These are phyloP conservation scores for Calyptomena viridis DNA, from an alignment of 2,113 vertebrate genomes.

Conservation along the genomic window DNA sequence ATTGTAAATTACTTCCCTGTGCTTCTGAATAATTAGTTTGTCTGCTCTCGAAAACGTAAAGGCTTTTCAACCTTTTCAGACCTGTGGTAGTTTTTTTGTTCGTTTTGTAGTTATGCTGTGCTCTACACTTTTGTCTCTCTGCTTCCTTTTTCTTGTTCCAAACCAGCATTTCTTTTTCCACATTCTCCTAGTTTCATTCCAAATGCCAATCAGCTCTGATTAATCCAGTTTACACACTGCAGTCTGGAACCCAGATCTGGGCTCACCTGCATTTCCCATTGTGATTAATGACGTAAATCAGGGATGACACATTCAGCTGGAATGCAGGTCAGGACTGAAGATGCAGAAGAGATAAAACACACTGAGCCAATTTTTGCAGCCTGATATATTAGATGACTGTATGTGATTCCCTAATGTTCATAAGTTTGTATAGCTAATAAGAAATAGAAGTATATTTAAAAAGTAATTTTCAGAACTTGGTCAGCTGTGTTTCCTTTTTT, in stretches of 20 bases:
- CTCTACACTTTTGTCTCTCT: not conserved
- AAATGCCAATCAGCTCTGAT: slow-evolving; percentile 44
- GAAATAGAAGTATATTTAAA: not conserved
- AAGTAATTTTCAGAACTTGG: not conserved
- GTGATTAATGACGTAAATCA: slow-evolving; percentile 53
- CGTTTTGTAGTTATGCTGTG: not conserved
- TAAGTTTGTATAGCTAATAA: not conserved
- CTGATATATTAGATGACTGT: not conserved
- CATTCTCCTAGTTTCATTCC: slow-evolving; percentile 44
- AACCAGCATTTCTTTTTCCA: slow-evolving; percentile 34
- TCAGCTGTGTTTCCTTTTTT: not conserved
- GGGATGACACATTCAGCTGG: slow-evolving; percentile 32
- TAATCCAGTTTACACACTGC: slow-evolving; percentile 33
- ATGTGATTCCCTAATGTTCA: not conserved
- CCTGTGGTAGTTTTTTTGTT: not conserved
- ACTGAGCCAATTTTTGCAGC: not conserved
- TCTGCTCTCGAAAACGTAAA: not conserved
- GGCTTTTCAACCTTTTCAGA: not conserved
- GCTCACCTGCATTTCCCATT: slow-evolving; percentile 41
- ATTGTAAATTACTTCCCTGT: not conserved
- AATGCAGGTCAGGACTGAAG: slow-evolving; percentile 3
- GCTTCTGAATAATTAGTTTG: slow-evolving; percentile 32
- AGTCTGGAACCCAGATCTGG: slow-evolving; percentile 24
- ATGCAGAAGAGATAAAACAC: not conserved
- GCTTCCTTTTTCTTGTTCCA: slow-evolving; percentile 18